phyloP scores from a whole-genome alignment of 1,140 invertebrate genomes.

The Matsumurasca onukii region DNA sequence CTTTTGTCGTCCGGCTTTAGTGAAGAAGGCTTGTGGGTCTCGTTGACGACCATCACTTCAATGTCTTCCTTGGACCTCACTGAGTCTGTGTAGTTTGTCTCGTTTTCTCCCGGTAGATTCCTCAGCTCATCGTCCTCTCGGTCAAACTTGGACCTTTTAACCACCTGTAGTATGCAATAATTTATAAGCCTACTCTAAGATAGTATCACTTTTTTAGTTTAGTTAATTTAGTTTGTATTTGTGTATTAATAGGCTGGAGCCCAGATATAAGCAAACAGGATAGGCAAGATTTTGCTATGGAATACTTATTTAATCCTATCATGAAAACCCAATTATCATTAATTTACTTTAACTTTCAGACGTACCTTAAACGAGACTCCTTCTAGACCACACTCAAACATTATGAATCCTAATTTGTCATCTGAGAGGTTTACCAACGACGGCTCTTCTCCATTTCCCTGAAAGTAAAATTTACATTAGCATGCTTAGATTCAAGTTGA shows the following conservation, averaged over 20 bases:
- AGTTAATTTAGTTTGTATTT: too few relatives aligned
- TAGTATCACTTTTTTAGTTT: too few relatives aligned
- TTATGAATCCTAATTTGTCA: slow-evolving; percentile 88
- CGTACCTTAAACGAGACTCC: slow-evolving; percentile 52
- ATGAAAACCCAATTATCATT: too few relatives aligned
- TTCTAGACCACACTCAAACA: slow-evolving; percentile 96
- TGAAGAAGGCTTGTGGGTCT: neutral
- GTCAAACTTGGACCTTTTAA: slow-evolving; percentile 67
- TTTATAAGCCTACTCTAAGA: too few relatives aligned
- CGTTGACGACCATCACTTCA: slow-evolving; percentile 43
- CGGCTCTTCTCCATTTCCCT: slow-evolving; percentile 31
- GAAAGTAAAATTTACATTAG: slow-evolving; percentile 7
- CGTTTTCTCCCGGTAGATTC: slow-evolving; percentile 48
- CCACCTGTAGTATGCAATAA: slow-evolving; percentile 42
- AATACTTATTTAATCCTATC: too few relatives aligned
- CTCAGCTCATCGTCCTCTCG: slow-evolving; percentile 65
- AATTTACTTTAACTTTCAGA: too few relatives aligned
- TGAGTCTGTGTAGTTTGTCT: slow-evolving; percentile 52
- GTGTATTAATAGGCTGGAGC: too few relatives aligned
- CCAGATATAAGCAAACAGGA: too few relatives aligned
- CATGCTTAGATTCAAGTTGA: too few relatives aligned
- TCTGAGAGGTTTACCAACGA: slow-evolving; percentile 48
- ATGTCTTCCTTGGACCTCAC: slow-evolving; percentile 53
- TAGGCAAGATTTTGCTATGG: too few relatives aligned
- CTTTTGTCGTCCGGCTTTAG: slow-evolving; percentile 6